phyloP scores from a whole-genome alignment of 2,113 vertebrate species.

The Epinephelus fuscoguttatus region DNA sequence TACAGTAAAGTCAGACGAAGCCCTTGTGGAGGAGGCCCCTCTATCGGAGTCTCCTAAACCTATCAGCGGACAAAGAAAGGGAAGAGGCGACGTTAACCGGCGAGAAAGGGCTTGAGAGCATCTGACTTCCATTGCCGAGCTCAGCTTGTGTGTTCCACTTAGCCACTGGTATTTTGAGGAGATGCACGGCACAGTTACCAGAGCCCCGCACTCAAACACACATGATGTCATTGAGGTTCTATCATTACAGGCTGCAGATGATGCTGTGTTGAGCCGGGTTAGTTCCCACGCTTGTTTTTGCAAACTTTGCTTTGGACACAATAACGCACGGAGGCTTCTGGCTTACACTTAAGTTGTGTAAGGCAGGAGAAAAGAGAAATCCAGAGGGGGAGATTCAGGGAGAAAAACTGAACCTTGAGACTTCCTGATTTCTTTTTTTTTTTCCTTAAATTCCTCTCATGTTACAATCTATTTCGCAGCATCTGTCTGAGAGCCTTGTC shows the following conservation, averaged over 20 bases:
- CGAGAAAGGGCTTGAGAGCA: constrained; percentile 65
- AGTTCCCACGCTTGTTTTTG: constrained; percentile 78
- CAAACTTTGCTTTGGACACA: constrained; percentile 47
- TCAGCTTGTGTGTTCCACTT: constrained; percentile 80
- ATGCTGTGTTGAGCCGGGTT: constrained; percentile 44
- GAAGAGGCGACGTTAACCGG: constrained; percentile 27
- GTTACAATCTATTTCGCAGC: constrained; percentile 51
- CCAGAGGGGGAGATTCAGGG: constrained; percentile 2
- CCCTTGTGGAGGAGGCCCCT: constrained; percentile 73
- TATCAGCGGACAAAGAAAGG: constrained; percentile 45
- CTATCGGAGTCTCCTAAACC: constrained; percentile 58
- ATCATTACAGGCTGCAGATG: constrained; percentile 79
- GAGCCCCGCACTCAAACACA: constrained; percentile 62
- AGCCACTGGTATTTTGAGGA: constrained; percentile 77
- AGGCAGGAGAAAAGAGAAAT: constrained; percentile 56
- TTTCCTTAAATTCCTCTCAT: constrained; percentile 23
- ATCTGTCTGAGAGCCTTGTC: constrained; percentile 33
- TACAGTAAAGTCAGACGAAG: constrained; percentile 68
- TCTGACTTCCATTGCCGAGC: constrained; percentile 82
- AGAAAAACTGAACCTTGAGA: constrained; percentile 24
- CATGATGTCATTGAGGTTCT: constrained; percentile 82
- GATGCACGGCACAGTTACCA: constrained; percentile 66
- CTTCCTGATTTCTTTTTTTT: constrained; percentile 43
- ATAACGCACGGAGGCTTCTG: constrained; percentile 48
- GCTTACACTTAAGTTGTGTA: constrained; percentile 48